Evolutionary conservation across 2,888 invertebrate genomes (phyloP).

Genomic region (Idaea dimidiata): DNA sequence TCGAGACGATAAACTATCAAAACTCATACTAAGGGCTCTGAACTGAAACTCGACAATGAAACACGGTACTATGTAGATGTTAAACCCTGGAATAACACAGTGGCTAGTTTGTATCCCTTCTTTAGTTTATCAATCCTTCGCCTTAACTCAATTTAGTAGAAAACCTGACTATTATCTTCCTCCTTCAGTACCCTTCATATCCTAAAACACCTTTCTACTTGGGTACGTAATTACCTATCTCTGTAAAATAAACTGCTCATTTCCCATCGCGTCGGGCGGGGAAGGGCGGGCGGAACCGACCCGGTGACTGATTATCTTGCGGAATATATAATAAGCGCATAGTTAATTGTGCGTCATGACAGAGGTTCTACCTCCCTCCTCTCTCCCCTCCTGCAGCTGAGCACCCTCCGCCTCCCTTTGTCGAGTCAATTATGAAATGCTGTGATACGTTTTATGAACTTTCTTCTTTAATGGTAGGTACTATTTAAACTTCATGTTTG

Average conservation of each 20-base stretch:
- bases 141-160: too few relatives aligned
- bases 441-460: not conserved
- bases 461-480: not conserved
- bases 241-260: not conserved
- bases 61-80: too few relatives aligned
- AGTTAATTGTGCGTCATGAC: slow-evolving; percentile 21
- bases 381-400: not conserved
- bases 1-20: too few relatives aligned
- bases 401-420: not conserved
- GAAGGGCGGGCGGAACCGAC: not conserved
- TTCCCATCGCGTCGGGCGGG: not conserved
- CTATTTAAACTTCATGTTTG: not conserved
- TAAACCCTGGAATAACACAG: too few relatives aligned
- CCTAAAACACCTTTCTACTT: not conserved
- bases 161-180: too few relatives aligned
- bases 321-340: slow-evolving; percentile 18
- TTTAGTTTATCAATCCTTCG: too few relatives aligned
- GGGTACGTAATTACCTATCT: not conserved
- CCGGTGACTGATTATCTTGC: slow-evolving; percentile 9
- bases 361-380: slow-evolving; percentile 7
- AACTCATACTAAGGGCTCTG: too few relatives aligned
- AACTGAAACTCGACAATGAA: too few relatives aligned
- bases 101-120: too few relatives aligned
- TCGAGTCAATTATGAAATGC: not conserved
- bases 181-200: not conserved